These are phyloP conservation scores for Parascotia fuliginaria DNA, from an alignment of 2,888 invertebrate genomes.

Conservation along the genomic window DNA sequence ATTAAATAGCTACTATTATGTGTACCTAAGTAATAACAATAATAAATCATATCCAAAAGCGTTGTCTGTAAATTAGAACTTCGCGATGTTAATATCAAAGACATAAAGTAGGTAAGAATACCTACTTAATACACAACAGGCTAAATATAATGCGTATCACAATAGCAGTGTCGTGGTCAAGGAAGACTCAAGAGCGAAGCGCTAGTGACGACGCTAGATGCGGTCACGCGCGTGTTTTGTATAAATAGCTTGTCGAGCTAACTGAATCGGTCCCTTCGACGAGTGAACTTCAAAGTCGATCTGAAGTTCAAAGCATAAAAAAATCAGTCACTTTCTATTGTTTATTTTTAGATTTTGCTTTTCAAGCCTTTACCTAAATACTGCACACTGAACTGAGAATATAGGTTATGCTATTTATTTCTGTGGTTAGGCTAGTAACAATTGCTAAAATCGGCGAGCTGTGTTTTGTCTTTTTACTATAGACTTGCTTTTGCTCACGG, in stretches of 20 bases:
- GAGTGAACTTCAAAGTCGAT: slow-evolving; percentile 51
- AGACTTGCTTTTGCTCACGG: too few relatives aligned
- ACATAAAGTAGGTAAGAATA: slow-evolving; percentile 38
- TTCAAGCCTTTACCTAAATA: neutral
- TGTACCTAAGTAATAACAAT: too few relatives aligned
- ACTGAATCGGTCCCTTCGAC: slow-evolving; percentile 60
- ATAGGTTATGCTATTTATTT: too few relatives aligned
- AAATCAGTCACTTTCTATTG: slow-evolving; percentile 14
- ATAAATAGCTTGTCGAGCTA: slow-evolving; percentile 65
- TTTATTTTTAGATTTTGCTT: slow-evolving; percentile 10
- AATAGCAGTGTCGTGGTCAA: slow-evolving; percentile 82
- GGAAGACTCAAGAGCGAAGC: slow-evolving; percentile 76
- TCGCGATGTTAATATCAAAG: slow-evolving; percentile 28
- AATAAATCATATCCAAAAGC: slow-evolving; percentile 3
- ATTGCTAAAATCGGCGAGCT: neutral
- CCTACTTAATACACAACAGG: slow-evolving; percentile 62
- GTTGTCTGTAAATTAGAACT: slow-evolving; percentile 21
- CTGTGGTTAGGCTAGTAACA: neutral
- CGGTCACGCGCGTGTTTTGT: slow-evolving; percentile 66
- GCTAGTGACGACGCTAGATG: slow-evolving; percentile 68
- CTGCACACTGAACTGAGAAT: slow-evolving; percentile 1
- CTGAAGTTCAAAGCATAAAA: slow-evolving; percentile 41
- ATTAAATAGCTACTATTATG: too few relatives aligned
- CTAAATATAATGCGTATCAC: slow-evolving; percentile 80
- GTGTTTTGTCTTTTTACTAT: too few relatives aligned